These are phyloP conservation scores for Prionace glauca DNA, from an alignment of 2,797 vertebrate species.

Conservation along the genomic window DNA sequence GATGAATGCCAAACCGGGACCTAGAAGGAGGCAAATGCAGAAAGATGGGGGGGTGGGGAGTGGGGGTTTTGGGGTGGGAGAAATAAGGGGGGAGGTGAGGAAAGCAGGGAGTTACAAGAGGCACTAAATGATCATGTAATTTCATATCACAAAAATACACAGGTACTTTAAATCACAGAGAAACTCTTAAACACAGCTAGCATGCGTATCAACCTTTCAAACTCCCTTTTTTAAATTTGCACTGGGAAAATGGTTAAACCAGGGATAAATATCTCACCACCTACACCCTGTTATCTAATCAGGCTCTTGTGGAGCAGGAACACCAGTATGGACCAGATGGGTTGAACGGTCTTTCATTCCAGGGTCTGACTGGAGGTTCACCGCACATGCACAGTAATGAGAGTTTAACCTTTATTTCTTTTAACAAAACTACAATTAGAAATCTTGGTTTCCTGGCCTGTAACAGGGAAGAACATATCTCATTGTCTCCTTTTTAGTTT, in stretches of 20 bases:
- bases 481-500: background rate
- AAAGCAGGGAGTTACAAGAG: constrained; percentile 50
- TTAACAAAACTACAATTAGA: background rate
- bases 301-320: background rate
- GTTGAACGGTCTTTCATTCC: constrained; percentile 33
- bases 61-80: background rate
- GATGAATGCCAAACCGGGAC: constrained; percentile 96
- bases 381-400: constrained; percentile 46
- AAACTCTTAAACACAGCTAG: constrained; percentile 42
- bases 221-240: constrained; percentile 26
- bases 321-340: background rate
- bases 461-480: background rate
- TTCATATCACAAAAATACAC: background rate
- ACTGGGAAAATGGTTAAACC: constrained; percentile 25
- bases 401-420: constrained; percentile 35
- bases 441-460: background rate
- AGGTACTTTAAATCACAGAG: constrained; percentile 37
- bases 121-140: constrained; percentile 50
- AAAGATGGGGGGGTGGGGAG: constrained; percentile 30
- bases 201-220: constrained; percentile 23
- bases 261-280: constrained; percentile 42
- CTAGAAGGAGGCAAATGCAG: constrained; percentile 60
- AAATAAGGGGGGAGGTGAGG: constrained; percentile 46
- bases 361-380: constrained; percentile 42
- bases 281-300: constrained; percentile 41